Percentiles rank a stretch among this genome's conserved stretches.
Conservation (phyloP, 2,113 vertebrate species). For the Hassar affinis region DNA sequence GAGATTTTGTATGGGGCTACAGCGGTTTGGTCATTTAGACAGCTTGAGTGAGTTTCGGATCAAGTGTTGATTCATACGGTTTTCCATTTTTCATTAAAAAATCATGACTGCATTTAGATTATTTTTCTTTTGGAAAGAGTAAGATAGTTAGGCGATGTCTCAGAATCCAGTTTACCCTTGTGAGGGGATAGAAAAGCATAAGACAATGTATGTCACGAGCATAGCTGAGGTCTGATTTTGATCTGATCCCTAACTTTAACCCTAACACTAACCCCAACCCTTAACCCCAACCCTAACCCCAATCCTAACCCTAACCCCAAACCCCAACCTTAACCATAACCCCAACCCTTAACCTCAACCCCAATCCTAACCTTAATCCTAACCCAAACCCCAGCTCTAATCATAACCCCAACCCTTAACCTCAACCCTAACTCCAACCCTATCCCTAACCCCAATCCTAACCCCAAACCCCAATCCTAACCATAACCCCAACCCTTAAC, state of each 20-base stretch:
- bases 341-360: too few relatives aligned
- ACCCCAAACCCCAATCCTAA: too few relatives aligned
- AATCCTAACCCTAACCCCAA: not conserved
- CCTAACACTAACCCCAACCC: not conserved
- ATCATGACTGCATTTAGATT: not conserved
- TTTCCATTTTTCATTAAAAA: not conserved
- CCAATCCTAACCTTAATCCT: not conserved
- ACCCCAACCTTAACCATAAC: not conserved
- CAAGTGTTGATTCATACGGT: not conserved
- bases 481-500: too few relatives aligned
- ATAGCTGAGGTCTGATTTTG: not conserved
- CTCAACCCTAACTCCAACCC: too few relatives aligned
- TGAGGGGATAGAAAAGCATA: not conserved
- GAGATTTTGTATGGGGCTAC: constrained; percentile 20
- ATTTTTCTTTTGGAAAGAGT: not conserved
- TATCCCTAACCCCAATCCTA: too few relatives aligned
- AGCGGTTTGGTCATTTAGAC: not conserved
- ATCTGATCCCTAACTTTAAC: not conserved
- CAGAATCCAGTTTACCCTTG: not conserved
- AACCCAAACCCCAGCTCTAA: too few relatives aligned
- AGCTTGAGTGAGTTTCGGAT: too few relatives aligned
- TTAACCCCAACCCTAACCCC: not conserved
- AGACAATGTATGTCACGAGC: not conserved
- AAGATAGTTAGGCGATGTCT: not conserved
- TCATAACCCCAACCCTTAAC: too few relatives aligned